phyloP scores from a whole-genome alignment of 2,797 vertebrate species.

The Myotis vivesi region DNA sequence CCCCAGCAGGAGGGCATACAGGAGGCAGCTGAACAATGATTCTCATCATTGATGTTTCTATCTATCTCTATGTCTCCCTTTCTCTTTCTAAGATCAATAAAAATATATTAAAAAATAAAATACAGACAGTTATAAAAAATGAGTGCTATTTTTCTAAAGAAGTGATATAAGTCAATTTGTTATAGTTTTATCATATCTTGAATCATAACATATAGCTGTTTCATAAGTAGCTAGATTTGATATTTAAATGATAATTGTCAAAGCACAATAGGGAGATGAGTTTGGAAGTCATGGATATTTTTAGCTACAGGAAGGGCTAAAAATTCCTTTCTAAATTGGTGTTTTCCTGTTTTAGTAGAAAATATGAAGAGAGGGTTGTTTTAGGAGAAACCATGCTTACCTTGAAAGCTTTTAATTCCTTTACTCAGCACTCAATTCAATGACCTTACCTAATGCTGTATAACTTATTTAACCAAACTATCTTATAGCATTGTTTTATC shows the following conservation, averaged over 20 bases:
- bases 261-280: conserved; percentile 3
- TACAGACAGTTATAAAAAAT: background rate
- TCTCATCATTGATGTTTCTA: too few species aligned
- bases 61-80: too few species aligned
- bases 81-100: too few species aligned
- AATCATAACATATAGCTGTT: conserved; percentile 14
- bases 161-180: background rate
- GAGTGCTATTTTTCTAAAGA: background rate
- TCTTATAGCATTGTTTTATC: conserved; percentile 17
- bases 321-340: background rate
- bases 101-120: too few species aligned
- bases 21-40: too few species aligned
- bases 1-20: too few species aligned
- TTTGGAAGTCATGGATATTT: conserved; percentile 5
- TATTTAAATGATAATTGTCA: conserved; percentile 28
- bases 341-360: conserved; percentile 22
- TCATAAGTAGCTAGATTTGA: background rate
- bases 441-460: background rate
- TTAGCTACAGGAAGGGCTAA: background rate
- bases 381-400: background rate
- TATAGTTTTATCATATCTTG: background rate
- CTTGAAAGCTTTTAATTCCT: conserved; percentile 9
- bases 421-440: background rate
- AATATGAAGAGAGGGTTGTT: conserved; percentile 20
- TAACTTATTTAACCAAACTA: background rate